Percentiles rank a stretch among this genome's conserved stretches.
Evolutionary conservation across 2,888 invertebrate species (phyloP).

Genomic region (Nomada ferruginata): DNA sequence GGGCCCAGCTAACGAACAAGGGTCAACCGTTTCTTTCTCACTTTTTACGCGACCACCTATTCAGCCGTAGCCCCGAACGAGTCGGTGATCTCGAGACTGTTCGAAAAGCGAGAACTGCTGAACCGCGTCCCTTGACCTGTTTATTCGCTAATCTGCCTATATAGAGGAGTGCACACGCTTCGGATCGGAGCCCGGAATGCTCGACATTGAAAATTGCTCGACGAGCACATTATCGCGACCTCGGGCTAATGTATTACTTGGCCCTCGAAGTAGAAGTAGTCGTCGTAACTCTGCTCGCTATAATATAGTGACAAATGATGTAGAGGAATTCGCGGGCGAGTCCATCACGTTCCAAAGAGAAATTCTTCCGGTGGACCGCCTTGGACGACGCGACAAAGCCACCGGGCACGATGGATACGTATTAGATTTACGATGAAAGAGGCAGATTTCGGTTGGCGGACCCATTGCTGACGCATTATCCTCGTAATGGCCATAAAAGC

Average conservation of each 20-base stretch:
- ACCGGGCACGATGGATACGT: not conserved
- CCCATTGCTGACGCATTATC: slow-evolving; percentile 47
- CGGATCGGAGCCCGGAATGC: no score
- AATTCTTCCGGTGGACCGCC: not conserved
- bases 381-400: slow-evolving; percentile 14
- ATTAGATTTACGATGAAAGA: slow-evolving; percentile 29
- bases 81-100: not conserved
- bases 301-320: slow-evolving; percentile 3
- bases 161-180: not conserved
- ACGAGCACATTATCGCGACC: not conserved
- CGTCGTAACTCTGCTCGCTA: slow-evolving; percentile 15
- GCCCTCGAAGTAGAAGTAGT: not conserved
- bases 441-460: slow-evolving; percentile 14
- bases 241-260: not conserved
- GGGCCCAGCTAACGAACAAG: slow-evolving; percentile 25
- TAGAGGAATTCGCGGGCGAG: not conserved
- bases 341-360: not conserved
- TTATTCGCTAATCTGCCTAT: not conserved
- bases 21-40: slow-evolving; percentile 31
- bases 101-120: not conserved
- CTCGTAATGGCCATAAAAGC: slow-evolving; percentile 50
- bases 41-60: slow-evolving; percentile 31
- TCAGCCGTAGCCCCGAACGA: not conserved
- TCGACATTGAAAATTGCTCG: no score
- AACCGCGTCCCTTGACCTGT: not conserved